Conservation (phyloP, 2,888 invertebrate species). For the Drosophila anomalata region DNA sequence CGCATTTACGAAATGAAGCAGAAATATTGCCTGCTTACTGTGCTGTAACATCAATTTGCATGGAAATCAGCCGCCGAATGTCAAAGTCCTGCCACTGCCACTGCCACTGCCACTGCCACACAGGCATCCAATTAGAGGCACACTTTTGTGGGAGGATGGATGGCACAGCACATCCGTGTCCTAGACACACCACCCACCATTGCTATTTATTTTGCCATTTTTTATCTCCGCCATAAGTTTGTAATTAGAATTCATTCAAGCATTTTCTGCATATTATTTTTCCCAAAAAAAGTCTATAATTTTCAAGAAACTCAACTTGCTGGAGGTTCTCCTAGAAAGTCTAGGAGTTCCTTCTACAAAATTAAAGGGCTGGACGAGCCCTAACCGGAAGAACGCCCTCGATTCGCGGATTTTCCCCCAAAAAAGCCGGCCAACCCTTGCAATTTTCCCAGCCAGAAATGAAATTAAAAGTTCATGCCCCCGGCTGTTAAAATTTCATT, state of each 20-base stretch:
- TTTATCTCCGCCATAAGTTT: background rate
- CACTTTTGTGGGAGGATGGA: constrained; percentile 51
- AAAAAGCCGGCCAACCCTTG: constrained; percentile 46
- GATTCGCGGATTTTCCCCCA: constrained; percentile 44
- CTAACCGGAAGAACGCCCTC: constrained; percentile 72
- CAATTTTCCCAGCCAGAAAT: constrained; percentile 1
- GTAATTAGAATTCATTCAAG: constrained; percentile 1
- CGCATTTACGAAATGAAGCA: constrained; percentile 72
- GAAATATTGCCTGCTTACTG: constrained; percentile 75
- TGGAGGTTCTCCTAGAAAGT: too few relatives aligned
- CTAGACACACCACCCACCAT: background rate
- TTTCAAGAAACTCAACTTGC: too few relatives aligned
- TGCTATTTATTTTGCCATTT: background rate
- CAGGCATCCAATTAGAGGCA: constrained; percentile 64
- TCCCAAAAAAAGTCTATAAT: background rate
- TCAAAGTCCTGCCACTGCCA: constrained; percentile 52
- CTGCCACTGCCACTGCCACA: background rate
- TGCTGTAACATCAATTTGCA: constrained; percentile 76
- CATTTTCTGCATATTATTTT: background rate
- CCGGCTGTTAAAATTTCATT: constrained; percentile 10
- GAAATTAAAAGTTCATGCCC: constrained; percentile 7
- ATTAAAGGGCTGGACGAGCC: constrained; percentile 52
- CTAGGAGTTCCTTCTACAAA: background rate
- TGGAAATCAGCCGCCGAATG: constrained; percentile 66
- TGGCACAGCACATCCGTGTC: background rate